Percentiles rank a stretch among this genome's conserved stretches.
phyloP scores from a whole-genome alignment of 2,797 vertebrate genomes.

The Characodon lateralis region DNA sequence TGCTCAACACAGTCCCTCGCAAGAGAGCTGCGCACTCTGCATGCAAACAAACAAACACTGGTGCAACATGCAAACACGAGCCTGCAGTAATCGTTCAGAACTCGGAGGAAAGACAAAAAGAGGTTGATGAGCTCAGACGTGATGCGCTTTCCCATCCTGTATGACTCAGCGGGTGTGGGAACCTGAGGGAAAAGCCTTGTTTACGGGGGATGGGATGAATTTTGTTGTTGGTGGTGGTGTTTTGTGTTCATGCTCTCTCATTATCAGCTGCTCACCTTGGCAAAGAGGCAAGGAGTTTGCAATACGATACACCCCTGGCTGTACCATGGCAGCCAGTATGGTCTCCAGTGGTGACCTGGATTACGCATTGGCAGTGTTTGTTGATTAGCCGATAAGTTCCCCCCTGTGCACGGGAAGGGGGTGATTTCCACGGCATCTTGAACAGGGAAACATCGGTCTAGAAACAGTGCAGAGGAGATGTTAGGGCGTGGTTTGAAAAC shows the following conservation, averaged over 20 bases:
- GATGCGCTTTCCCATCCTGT: constrained; percentile 38
- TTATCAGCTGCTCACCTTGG: constrained; percentile 80
- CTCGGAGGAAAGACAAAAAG: constrained; percentile 37
- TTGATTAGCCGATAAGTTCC: constrained; percentile 68
- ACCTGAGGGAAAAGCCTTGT: constrained; percentile 53
- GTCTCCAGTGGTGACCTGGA: constrained; percentile 65
- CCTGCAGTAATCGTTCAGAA: constrained; percentile 59
- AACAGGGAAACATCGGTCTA: constrained; percentile 58
- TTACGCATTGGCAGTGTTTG: constrained; percentile 56
- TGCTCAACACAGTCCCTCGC: constrained; percentile 54
- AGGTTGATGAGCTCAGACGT: constrained; percentile 49
- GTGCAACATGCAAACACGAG: constrained; percentile 22
- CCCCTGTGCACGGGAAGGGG: constrained; percentile 35
- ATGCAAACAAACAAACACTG: constrained; percentile 34
- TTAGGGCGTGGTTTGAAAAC: constrained; percentile 33
- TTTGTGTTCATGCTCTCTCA: constrained; percentile 46
- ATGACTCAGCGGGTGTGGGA: constrained; percentile 53
- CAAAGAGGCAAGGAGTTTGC: constrained; percentile 61
- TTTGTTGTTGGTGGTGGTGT: constrained; percentile 12
- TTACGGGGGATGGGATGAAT: constrained; percentile 7
- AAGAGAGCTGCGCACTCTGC: constrained; percentile 36
- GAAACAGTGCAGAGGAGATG: constrained; percentile 22
- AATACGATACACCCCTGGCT: constrained; percentile 54
- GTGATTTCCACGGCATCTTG: constrained; percentile 43
- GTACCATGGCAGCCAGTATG: constrained; percentile 54